These are phyloP conservation scores for Plagiodera versicolora DNA, from an alignment of 2,888 invertebrate species.

Conservation along the genomic window DNA sequence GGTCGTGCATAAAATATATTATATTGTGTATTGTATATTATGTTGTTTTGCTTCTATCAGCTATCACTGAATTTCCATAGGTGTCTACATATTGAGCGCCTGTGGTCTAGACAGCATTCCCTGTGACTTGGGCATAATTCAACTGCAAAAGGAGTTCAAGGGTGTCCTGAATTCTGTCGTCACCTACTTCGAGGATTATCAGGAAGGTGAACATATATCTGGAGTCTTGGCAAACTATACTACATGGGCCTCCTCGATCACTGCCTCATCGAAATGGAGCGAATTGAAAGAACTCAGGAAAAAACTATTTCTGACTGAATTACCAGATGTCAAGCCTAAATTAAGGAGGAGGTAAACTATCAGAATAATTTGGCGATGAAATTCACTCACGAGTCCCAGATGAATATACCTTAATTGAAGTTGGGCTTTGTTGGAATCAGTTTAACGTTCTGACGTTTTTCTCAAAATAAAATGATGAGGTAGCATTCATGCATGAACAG, in stretches of 20 bases:
- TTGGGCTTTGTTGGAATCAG: no score
- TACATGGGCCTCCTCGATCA: slow-evolving; percentile 87
- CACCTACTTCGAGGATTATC: slow-evolving; percentile 61
- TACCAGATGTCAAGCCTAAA: slow-evolving; percentile 64
- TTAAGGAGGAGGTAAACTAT: slow-evolving; percentile 43
- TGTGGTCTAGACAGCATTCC: slow-evolving; percentile 96
- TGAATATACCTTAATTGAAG: no score
- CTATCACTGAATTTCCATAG: slow-evolving; percentile 28
- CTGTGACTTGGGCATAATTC: slow-evolving; percentile 81
- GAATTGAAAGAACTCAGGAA: slow-evolving; percentile 69
- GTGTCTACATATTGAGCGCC: slow-evolving; percentile 83
- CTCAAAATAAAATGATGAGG: no score
- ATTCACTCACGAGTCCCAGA: no score
- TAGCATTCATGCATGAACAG: no score
- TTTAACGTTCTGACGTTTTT: no score
- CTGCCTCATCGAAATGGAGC: slow-evolving; percentile 68
- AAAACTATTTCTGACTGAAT: slow-evolving; percentile 63
- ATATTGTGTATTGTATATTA: no score
- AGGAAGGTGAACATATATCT: slow-evolving; percentile 43
- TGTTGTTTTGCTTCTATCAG: no score
- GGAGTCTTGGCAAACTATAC: slow-evolving; percentile 72
- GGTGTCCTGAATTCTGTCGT: slow-evolving; percentile 81
- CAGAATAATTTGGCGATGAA: no score
- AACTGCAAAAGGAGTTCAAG: slow-evolving; percentile 73
- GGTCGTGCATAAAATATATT: no score